Conservation (phyloP, 2,888 invertebrate species). For the Drosophila infuscata region DNA sequence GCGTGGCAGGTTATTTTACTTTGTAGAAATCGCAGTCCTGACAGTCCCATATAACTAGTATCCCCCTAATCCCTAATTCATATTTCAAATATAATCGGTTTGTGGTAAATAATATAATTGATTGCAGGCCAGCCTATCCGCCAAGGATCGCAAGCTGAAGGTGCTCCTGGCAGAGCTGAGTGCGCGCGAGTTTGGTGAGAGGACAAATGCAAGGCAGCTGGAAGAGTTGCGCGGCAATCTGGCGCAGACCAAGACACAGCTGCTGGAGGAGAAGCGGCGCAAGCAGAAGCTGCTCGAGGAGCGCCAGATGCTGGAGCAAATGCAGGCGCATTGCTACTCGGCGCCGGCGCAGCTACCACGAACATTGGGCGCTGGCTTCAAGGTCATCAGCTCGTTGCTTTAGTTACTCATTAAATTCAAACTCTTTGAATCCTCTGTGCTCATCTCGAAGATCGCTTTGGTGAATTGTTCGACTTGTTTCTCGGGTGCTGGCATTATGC, state of each 20-base stretch:
- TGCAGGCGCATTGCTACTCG: constrained; percentile 84
- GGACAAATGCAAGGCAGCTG: constrained; percentile 72
- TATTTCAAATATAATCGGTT: constrained; percentile 17
- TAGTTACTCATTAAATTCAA: constrained; percentile 18
- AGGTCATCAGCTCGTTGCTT: constrained; percentile 65
- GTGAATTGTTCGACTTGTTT: neutral
- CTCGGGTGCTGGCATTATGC: neutral
- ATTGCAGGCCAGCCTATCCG: constrained; percentile 76
- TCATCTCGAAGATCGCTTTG: neutral
- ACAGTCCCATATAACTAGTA: neutral
- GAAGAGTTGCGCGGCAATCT: constrained; percentile 80
- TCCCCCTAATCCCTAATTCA: neutral
- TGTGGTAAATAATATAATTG: neutral
- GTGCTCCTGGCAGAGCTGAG: constrained; percentile 83
- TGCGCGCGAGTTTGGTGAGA: constrained; percentile 80
- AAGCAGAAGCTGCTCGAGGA: constrained; percentile 83
- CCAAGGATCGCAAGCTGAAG: constrained; percentile 83
- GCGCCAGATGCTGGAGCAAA: constrained; percentile 81
- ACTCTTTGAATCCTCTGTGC: neutral
- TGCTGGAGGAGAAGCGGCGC: constrained; percentile 81
- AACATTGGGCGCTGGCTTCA: constrained; percentile 82
- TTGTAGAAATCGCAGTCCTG: neutral
- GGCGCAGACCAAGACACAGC: constrained; percentile 78
- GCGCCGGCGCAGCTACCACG: constrained; percentile 82
- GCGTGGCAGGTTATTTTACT: neutral